Evolutionary conservation across 1,140 invertebrate species (phyloP).

Genomic region (Cotesia chilonis): DNA sequence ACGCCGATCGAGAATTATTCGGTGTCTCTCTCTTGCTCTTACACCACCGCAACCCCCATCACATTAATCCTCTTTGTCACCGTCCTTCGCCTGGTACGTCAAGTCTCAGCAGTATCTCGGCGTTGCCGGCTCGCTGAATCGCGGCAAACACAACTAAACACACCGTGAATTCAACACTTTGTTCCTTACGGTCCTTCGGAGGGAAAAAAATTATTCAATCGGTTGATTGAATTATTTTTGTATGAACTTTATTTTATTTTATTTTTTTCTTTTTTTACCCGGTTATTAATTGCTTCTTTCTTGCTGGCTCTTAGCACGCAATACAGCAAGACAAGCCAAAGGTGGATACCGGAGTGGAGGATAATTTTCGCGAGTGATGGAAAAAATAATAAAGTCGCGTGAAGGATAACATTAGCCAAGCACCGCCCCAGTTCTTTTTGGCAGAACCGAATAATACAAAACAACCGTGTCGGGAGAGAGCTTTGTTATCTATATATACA

Average conservation of each 20-base stretch:
- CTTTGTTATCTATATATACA: not conserved
- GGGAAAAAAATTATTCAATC: too few relatives aligned
- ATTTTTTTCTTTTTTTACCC: too few relatives aligned
- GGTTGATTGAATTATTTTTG: too few relatives aligned
- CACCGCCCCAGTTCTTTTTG: conserved; percentile 8
- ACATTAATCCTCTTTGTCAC: conserved; percentile 34
- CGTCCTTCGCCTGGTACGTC: conserved; percentile 43
- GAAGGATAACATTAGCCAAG: not conserved
- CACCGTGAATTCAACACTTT: not conserved
- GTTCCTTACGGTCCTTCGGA: not conserved
- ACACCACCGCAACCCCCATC: conserved; percentile 31
- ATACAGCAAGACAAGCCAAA: too few relatives aligned
- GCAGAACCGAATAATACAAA: not conserved
- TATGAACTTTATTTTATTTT: too few relatives aligned
- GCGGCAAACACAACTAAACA: conserved; percentile 13
- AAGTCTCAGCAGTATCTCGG: conserved; percentile 39
- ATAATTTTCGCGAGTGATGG: too few relatives aligned
- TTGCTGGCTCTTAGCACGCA: too few relatives aligned
- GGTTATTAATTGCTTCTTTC: too few relatives aligned
- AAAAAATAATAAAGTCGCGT: not conserved
- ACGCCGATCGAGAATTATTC: conserved; percentile 37
- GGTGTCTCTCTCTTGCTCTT: not conserved
- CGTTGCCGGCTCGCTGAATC: conserved; percentile 51
- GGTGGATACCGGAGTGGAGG: too few relatives aligned
- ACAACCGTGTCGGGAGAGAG: conserved; percentile 11